Evolutionary conservation across 2,797 vertebrate genomes (phyloP).

Genomic region (Poeciliopsis paucimaculata): DNA sequence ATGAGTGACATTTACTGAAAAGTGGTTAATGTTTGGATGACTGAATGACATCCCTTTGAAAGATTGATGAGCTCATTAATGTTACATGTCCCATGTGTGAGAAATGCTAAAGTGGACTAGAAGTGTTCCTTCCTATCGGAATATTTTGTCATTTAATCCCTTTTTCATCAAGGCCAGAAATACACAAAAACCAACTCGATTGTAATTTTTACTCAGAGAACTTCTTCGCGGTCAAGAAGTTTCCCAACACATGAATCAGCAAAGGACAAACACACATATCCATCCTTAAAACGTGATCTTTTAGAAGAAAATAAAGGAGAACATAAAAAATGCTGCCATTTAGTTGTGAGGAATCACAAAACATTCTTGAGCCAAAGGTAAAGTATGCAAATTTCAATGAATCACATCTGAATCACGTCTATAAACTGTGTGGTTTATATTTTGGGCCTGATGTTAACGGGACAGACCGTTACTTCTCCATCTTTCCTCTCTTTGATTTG

Average conservation of each 20-base stretch:
- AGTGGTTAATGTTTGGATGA: not conserved
- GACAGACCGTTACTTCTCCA: not conserved
- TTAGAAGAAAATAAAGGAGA: not conserved
- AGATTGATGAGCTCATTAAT: constrained; percentile 7
- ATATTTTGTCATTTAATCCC: not conserved
- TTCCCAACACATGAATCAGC: not conserved
- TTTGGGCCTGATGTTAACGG: not conserved
- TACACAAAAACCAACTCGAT: not conserved
- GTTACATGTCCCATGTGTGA: not conserved
- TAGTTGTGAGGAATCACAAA: not conserved
- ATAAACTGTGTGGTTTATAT: not conserved
- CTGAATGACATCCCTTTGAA: not conserved
- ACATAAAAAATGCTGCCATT: not conserved
- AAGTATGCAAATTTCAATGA: not conserved
- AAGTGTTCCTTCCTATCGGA: not conserved
- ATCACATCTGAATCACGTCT: not conserved
- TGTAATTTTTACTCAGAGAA: not conserved
- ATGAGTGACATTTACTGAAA: constrained; percentile 3
- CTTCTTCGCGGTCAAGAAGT: not conserved
- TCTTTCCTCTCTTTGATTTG: not conserved
- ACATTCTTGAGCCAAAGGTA: not conserved
- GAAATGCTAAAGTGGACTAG: not conserved
- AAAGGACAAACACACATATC: not conserved
- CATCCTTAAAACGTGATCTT: not conserved
- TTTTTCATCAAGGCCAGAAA: not conserved